Percentiles rank a stretch among this genome's conserved stretches.
These are phyloP conservation scores for Conus betulinus DNA, from an alignment of 1,140 invertebrate species.

Conservation along the genomic window DNA sequence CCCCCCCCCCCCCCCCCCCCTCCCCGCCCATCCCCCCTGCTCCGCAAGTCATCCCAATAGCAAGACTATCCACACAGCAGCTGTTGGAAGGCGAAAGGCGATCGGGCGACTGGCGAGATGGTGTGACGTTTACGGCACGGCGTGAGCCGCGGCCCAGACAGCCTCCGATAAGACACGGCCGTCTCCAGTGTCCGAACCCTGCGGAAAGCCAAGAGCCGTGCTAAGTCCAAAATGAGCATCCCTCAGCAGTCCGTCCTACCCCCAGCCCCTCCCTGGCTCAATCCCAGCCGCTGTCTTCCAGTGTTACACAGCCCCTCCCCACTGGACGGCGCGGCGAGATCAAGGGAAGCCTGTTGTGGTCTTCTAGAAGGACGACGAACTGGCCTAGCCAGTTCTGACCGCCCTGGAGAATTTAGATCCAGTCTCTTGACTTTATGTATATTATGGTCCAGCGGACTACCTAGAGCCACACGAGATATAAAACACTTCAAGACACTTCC, in stretches of 20 bases:
- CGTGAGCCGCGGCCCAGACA: neutral
- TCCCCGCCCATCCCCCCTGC: too few species aligned
- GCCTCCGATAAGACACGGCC: neutral
- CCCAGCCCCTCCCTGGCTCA: neutral
- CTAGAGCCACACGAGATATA: too few species aligned
- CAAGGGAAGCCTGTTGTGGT: neutral
- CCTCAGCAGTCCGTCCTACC: neutral
- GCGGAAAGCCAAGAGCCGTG: neutral
- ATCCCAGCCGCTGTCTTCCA: neutral
- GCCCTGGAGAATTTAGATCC: too few species aligned
- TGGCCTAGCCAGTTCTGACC: too few species aligned
- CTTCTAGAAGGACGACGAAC: too few species aligned
- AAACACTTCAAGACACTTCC: too few species aligned
- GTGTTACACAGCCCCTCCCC: too few species aligned
- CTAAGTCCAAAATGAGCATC: constrained; percentile 7
- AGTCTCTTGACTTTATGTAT: too few species aligned
- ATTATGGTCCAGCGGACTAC: too few species aligned
- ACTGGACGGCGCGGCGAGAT: neutral
- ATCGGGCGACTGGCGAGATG: neutral
- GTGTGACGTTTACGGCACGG: neutral
- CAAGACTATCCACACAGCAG: constrained; percentile 9
- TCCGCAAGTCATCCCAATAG: neutral
- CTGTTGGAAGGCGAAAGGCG: neutral
- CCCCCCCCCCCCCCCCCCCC: too few species aligned
- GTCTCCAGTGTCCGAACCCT: neutral